Evolutionary conservation across 1,140 invertebrate genomes (phyloP), one percentile per base, ranked within the genome.

Genomic region (Trichogramma pretiosum): DNA sequence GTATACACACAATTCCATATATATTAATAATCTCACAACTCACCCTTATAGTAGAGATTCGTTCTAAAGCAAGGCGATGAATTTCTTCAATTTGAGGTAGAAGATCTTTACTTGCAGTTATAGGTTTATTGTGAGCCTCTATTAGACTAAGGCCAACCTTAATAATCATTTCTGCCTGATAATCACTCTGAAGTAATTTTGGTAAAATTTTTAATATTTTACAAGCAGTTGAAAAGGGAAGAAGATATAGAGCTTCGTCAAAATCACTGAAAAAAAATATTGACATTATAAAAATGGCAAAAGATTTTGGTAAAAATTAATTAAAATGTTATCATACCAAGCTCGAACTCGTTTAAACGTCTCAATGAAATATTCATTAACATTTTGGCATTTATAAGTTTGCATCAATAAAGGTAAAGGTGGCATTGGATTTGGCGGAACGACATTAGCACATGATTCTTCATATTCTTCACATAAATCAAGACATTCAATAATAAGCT

Each of bases 401-500:
- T 79, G 72, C 82, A 97, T 87, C 21, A 95, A 62, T 41, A 88
- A 74, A 40, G 84, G 84, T 28, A 79, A 65, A 11, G 70, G 59
- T 21, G 77, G 73, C 22, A 56, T 46, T 24, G 63, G 57, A 53
- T 69, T 62, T 9, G 65, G 43, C 13, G 65, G 46, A 46, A 60
- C 56, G 37, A 63, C 59, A 48, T 76, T 73, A 0, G 59, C 58
- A 48, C 80, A 58, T 58, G 77, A 68, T 53, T 74, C 63, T 53
- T 76, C 69, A 55, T 81, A 88, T 57, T 83, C 77, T 58, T 80
- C 76, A n/a, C 81, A 84, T 23, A 92, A 70, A 41, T 89, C 82
- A 28, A 96, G 65, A 61, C 90, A 91, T 71, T 95, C 93, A 49
- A 94, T 72, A 37, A 98, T 78, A 30, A 82, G 79, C 64, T 96